Percentiles rank a stretch among this genome's conserved stretches.
Conservation (phyloP, 2,113 vertebrate species). For the Brachypodius melanocephalos region DNA sequence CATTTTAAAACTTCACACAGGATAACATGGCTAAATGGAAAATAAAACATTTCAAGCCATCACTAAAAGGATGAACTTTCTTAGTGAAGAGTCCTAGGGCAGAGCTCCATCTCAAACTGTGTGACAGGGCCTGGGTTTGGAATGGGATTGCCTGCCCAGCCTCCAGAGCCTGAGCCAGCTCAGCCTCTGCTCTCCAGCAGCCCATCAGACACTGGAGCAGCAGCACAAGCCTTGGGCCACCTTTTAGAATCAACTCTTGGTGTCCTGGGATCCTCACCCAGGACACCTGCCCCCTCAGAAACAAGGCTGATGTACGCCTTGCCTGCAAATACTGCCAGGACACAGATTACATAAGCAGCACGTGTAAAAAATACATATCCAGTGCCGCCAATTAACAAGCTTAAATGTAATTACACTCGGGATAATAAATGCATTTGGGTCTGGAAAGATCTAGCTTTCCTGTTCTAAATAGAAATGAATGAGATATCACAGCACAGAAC, state of each 20-base stretch:
- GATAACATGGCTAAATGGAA: not conserved
- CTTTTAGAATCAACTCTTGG: not conserved
- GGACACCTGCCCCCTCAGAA: not conserved
- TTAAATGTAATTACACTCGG: not conserved
- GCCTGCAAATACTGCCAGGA: not conserved
- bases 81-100: not conserved
- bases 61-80: not conserved
- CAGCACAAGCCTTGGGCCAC: not conserved
- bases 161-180: not conserved
- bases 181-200: not conserved
- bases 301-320: not conserved
- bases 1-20: not conserved
- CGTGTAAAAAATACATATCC: fast-evolving
- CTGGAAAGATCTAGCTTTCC: not conserved
- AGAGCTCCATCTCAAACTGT: not conserved
- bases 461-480: not conserved
- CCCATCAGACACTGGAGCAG: not conserved
- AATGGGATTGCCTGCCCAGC: not conserved
- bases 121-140: not conserved
- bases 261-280: not conserved
- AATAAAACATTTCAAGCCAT: not conserved
- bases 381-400: not conserved
- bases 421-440: not conserved
- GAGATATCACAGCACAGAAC: not conserved
- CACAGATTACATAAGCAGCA: not conserved